Conservation (phyloP, 2,113 vertebrate species). For the Cyanistes caeruleus region DNA sequence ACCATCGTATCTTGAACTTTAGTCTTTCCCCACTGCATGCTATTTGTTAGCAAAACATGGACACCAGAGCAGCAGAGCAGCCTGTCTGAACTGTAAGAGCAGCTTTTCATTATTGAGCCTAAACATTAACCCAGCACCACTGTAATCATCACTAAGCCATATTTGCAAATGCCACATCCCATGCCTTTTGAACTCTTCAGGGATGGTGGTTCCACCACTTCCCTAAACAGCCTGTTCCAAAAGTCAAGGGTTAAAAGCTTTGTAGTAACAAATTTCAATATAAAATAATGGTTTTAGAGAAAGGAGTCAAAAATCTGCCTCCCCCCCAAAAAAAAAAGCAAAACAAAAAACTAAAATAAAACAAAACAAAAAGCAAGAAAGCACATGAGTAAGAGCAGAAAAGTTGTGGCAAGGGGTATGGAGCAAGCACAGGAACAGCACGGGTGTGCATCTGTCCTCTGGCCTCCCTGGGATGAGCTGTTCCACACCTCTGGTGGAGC, state of each 20-base stretch:
- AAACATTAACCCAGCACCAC: background rate
- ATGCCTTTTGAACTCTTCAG: background rate
- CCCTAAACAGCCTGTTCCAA: background rate
- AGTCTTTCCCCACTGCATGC: conserved; percentile 33
- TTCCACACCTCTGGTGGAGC: background rate
- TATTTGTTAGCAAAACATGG: conserved; percentile 59
- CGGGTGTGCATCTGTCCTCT: background rate
- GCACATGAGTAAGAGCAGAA: background rate
- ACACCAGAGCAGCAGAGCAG: conserved; percentile 53
- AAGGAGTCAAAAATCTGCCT: background rate
- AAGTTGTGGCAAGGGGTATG: background rate
- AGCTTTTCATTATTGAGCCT: background rate
- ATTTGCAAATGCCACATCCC: background rate
- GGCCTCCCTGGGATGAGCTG: background rate
- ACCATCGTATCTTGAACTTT: conserved; percentile 28
- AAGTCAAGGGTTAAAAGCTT: background rate
- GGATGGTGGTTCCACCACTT: background rate
- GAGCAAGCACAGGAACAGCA: background rate
- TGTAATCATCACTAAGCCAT: background rate
- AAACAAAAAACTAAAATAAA: accelerated
- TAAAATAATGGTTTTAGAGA: background rate
- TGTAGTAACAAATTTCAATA: background rate
- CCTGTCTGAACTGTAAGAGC: background rate
- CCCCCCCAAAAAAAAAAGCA: background rate
- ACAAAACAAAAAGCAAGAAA: background rate